Base-by-base conservation (phyloP, 1,140 invertebrate genomes). In the Drosophila parvula region DNA sequence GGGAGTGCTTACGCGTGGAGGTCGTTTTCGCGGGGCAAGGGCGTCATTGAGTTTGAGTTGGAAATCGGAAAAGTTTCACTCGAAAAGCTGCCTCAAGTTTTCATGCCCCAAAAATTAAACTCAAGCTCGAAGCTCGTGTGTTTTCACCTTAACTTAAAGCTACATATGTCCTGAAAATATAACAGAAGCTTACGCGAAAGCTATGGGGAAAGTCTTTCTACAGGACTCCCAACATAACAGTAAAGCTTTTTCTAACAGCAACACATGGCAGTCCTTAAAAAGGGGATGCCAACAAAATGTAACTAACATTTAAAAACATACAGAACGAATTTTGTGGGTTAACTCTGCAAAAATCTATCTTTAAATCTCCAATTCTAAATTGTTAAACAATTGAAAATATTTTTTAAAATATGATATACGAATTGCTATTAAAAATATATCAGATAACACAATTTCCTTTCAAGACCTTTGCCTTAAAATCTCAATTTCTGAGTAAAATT, bases 231-330 rank as follows among this genome's bases (percentile, higher is more conserved):
- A 65, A 51, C 14, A 7, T 30, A 53, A 69, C 65, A 69, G 12
- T 27, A 38, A 69, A 69, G 65, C 65, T 69, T 51, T 57, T 65
- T 30, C 16, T 61, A 69, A 67, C 65, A 53, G 45, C n/a, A 51
- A 53, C 16, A 16, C 65, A 67, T 18, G 65, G 40, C 14, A 9
- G 65, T 67, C n/a, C 32, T 7, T 4, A 8, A 41, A 67, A 61
- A 53, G 12, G 61, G 38, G 65, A 22, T 43, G 34, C 7, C 27
- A 50, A 32, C 14, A 22, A 38, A 16, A 22, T 18, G 22, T 10
- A 28, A 38, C 16, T 36, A 41, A n/a, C 16, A 50, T 65, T 41
- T 27, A 43, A 64, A 41, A 8, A 63, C 28, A 65, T 36, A 30
- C 36, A 68, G 32, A 64, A 63, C 16, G 5, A 11, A 11, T 0